Percentiles rank a stretch among this genome's conserved stretches.
These are phyloP conservation scores for Cynopterus brachyotis DNA, from an alignment of 2,113 vertebrate species.

Conservation along the genomic window DNA sequence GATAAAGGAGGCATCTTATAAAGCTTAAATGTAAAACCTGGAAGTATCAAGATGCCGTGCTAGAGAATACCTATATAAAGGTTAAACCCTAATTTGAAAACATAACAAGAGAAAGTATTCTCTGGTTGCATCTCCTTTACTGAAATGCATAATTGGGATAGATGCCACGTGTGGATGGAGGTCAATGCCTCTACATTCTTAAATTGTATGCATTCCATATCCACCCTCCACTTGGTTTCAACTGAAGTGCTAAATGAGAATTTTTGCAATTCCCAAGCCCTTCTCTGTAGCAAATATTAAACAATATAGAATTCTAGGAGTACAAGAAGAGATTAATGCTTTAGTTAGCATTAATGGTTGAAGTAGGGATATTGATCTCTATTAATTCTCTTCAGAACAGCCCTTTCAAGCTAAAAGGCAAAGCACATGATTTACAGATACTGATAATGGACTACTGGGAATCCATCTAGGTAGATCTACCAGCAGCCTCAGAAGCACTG, in stretches of 20 bases:
- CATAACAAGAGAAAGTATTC: rapidly evolving
- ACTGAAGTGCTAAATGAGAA: background rate
- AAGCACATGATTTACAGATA: background rate
- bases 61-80: rapidly evolving
- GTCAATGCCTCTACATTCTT: background rate
- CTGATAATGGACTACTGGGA: background rate
- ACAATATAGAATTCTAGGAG: background rate
- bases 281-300: background rate
- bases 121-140: background rate
- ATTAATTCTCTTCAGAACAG: slow-evolving; percentile 29
- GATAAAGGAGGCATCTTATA: rapidly evolving
- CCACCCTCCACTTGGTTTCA: background rate
- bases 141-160: background rate
- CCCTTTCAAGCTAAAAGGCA: background rate
- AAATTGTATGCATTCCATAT: background rate
- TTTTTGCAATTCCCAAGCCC: background rate
- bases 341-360: slow-evolving; percentile 4
- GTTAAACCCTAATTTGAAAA: background rate
- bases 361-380: background rate
- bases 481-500: too few species aligned
- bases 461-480: background rate
- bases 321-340: background rate
- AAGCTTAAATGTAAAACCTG: background rate
- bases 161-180: rapidly evolving
- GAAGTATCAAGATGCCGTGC: background rate